Base-by-base conservation (phyloP, 2,797 vertebrate genomes). In the Poecilia wingei region DNA sequence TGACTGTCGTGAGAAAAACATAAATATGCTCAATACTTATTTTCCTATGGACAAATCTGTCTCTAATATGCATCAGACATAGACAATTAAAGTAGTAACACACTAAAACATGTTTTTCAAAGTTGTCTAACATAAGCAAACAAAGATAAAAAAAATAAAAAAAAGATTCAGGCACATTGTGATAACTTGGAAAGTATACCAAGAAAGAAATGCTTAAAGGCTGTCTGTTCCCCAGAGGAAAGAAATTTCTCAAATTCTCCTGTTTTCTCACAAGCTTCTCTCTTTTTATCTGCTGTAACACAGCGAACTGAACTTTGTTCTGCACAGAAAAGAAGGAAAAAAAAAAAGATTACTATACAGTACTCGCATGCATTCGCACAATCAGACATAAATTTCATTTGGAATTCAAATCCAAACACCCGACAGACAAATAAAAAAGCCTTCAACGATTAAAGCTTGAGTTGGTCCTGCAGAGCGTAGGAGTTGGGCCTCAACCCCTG, bases 111-210 rank as follows among this genome's bases (percentile, higher is more conserved):
- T 33, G 74, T 57, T 72, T 31, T 18, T 82, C 70, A 47, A 61
- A 84, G 72, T 80, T 76, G 59, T 78, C 79, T 74, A 47, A 68
- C 79, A 3, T 72, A 73, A 84, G 80, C 61, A 76, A 90, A 87
- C 74, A 72, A 70, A 84, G 51, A 76, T 76, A 79, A 77, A 89
- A 75, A 25, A 53, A 22, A 18, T 6, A 16, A 91, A 92, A 77
- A 25, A 92, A 92, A 77, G 82, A 84, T 93, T 95, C 86, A 96
- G 95, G 95, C 95, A 96, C 95, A 82, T 94, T 88, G 94, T 95
- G 94, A 95, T 84, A 91, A 91, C 93, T 91, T 89, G 83, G 85
- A 95, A 94, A 95, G 91, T 88, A 91, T 74, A 59, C 59, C 12
- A 49, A 80, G 53, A 69, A 80, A 66, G 18, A 59, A 73, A 66